Percentiles rank a stretch among this genome's conserved stretches.
These are phyloP conservation scores for Parotocinclus haroldoi DNA, from an alignment of 2,797 vertebrate genomes.

Conservation along the genomic window DNA sequence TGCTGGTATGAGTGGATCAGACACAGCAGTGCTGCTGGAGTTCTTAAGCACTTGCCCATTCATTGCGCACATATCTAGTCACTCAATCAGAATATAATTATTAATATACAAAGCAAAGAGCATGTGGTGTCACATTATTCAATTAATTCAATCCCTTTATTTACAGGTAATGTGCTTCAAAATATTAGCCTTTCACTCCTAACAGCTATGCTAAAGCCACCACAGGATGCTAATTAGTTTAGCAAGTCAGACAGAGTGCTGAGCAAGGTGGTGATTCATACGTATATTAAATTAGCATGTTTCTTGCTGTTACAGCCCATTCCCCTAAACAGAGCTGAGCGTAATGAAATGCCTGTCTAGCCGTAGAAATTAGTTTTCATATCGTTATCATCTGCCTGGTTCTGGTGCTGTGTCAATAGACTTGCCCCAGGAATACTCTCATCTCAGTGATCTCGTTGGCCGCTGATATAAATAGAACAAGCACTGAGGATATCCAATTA, in stretches of 20 bases:
- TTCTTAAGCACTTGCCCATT: too few species aligned
- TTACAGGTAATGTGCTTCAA: too few species aligned
- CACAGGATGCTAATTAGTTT: conserved; percentile 40
- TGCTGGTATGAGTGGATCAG: too few species aligned
- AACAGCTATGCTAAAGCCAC: conserved; percentile 8
- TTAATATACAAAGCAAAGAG: too few species aligned
- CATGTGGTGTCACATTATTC: too few species aligned
- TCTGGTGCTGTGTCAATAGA: conserved; percentile 39
- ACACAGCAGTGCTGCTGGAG: too few species aligned
- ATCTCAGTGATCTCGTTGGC: conserved; percentile 37
- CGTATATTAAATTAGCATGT: conserved; percentile 32
- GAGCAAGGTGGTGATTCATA: conserved; percentile 15
- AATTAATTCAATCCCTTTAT: too few species aligned
- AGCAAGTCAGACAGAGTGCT: conserved; percentile 33
- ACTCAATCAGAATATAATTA: too few species aligned
- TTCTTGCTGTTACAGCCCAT: conserved; percentile 37
- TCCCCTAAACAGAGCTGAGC: conserved; percentile 33
- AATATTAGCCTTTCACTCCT: neutral
- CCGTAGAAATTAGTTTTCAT: conserved; percentile 44
- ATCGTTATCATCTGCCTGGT: conserved; percentile 38
- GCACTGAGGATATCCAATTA: conserved; percentile 40
- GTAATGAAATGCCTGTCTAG: conserved; percentile 51
- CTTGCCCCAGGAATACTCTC: conserved; percentile 39
- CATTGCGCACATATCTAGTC: too few species aligned
- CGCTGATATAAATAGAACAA: conserved; percentile 44